A percentile compares a stretch with the other conserved stretches of the same genome.
These are phyloP conservation scores for Magallana angulata DNA, from an alignment of 1,140 invertebrate genomes.

Conservation along the genomic window DNA sequence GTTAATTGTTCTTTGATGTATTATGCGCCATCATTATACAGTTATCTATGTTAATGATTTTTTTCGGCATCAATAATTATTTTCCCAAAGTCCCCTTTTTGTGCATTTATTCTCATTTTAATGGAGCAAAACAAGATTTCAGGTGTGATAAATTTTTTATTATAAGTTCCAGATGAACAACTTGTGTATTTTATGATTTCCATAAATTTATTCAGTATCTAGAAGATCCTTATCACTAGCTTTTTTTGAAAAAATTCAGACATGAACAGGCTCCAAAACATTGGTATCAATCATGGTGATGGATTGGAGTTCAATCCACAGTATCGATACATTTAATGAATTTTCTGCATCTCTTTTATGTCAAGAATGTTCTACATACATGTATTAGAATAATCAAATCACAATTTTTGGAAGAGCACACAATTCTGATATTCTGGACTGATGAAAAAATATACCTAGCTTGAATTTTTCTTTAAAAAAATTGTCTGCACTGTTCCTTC, in stretches of 20 bases:
- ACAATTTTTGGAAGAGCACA: too few species aligned
- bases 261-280: neutral
- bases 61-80: neutral
- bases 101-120: neutral
- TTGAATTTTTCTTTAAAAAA: too few species aligned
- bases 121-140: constrained; percentile 4
- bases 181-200: constrained; percentile 3
- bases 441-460: too few species aligned
- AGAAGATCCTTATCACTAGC: constrained; percentile 10
- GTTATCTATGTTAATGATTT: neutral
- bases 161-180: constrained; percentile 12
- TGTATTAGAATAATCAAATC: too few species aligned
- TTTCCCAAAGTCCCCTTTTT: neutral
- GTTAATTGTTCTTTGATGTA: neutral
- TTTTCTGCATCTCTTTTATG: neutral
- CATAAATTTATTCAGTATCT: neutral
- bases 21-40: neutral
- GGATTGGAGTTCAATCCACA: constrained; percentile 8
- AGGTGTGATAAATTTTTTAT: constrained; percentile 9
- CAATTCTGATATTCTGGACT: too few species aligned
- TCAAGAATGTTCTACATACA: too few species aligned
- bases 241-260: neutral
- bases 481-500: too few species aligned
- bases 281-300: constrained; percentile 10
- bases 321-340: neutral